phyloP scores from a whole-genome alignment of 2,797 vertebrate species.

The Setipinna tenuifilis region DNA sequence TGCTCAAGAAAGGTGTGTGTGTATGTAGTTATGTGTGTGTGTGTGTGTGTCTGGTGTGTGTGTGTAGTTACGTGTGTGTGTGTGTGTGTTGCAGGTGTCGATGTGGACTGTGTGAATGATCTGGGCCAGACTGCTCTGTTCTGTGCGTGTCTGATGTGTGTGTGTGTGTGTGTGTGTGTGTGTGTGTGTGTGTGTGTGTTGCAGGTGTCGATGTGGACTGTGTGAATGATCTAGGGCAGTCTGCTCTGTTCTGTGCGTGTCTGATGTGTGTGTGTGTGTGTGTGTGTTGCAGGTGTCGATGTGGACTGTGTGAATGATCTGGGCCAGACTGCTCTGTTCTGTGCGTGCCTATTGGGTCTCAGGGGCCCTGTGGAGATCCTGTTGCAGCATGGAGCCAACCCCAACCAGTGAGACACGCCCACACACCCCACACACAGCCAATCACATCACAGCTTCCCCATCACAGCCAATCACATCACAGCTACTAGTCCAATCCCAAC shows the following conservation, averaged over 20 bases:
- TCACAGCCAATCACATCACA: background rate
- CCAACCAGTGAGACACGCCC: slow-evolving; percentile 80
- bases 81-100: no score
- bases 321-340: slow-evolving; percentile 83
- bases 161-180: background rate
- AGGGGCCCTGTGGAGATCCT: slow-evolving; percentile 75
- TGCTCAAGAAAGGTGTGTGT: slow-evolving; percentile 75
- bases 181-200: no score
- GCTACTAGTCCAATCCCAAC: no score
- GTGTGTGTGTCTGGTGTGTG: background rate
- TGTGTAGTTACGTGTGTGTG: background rate
- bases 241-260: slow-evolving; percentile 70
- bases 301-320: slow-evolving; percentile 78
- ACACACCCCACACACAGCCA: background rate
- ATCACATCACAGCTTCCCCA: background rate
- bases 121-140: slow-evolving; percentile 70
- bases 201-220: slow-evolving; percentile 55
- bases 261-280: background rate
- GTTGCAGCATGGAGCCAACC: slow-evolving; percentile 79
- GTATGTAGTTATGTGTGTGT: background rate
- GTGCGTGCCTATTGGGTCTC: slow-evolving; percentile 77
- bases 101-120: slow-evolving; percentile 55
- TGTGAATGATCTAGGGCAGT: slow-evolving; percentile 80
- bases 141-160: background rate
- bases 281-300: slow-evolving; percentile 65